Evolutionary conservation across 1,140 invertebrate genomes (phyloP).

Genomic region (Aphaenogaster floridana): DNA sequence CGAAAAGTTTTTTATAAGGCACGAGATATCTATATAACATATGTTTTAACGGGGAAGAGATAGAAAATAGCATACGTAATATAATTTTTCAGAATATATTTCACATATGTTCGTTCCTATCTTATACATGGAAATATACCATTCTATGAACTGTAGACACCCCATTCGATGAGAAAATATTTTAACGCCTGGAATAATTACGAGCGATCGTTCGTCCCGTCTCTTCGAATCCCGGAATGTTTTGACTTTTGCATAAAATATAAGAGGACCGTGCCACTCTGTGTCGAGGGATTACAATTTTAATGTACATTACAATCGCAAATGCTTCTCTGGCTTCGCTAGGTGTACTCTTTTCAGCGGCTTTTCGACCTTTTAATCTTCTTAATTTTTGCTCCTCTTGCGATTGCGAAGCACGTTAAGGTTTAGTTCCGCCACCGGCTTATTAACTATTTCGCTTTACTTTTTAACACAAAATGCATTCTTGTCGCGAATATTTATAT

Average conservation of each 20-base stretch:
- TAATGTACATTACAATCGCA: conserved; percentile 64
- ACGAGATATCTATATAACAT: not conserved
- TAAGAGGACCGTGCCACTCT: conserved; percentile 49
- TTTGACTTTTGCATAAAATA: conserved; percentile 57
- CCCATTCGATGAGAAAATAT: conserved; percentile 30
- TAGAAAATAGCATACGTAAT: conserved; percentile 6
- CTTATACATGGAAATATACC: not conserved
- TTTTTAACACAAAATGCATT: conserved; percentile 57
- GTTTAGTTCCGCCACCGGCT: conserved; percentile 68
- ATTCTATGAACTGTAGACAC: not conserved
- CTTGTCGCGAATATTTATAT: conserved; percentile 49
- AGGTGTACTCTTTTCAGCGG: conserved; percentile 60
- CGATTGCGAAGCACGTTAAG: conserved; percentile 57
- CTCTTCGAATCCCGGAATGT: conserved; percentile 53
- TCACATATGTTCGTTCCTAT: not conserved
- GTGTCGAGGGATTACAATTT: conserved; percentile 54
- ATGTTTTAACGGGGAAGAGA: not conserved
- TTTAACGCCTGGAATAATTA: conserved; percentile 38
- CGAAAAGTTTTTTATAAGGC: conserved; percentile 15
- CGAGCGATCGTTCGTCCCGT: not conserved
- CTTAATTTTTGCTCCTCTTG: conserved; percentile 65
- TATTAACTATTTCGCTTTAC: conserved; percentile 66
- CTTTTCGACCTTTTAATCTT: conserved; percentile 64
- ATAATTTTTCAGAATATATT: conserved; percentile 41
- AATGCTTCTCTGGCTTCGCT: conserved; percentile 60